These are phyloP conservation scores for Phalanger gymnotis DNA, from an alignment of 2,797 vertebrate genomes.

Conservation along the genomic window DNA sequence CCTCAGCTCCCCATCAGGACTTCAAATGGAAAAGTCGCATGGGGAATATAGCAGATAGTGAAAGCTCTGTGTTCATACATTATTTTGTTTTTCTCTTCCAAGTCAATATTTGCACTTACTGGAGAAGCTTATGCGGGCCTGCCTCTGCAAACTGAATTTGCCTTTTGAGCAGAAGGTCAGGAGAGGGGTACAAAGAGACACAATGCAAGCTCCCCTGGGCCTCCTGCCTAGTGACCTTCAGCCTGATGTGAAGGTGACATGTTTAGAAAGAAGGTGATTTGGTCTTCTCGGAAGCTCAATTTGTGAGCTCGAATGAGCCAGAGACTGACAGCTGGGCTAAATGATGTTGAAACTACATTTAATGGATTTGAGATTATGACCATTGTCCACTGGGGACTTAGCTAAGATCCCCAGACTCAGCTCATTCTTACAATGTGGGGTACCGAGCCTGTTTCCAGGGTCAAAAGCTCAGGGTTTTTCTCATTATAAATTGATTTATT, in stretches of 20 bases:
- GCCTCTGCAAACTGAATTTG: slow-evolving; percentile 57
- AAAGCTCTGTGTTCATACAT: slow-evolving; percentile 66
- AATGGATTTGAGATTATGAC: slow-evolving; percentile 67
- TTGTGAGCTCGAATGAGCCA: slow-evolving; percentile 58
- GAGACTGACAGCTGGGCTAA: slow-evolving; percentile 66
- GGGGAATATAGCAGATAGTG: slow-evolving; percentile 73
- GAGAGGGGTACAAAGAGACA: slow-evolving; percentile 30
- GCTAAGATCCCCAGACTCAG: slow-evolving; percentile 45
- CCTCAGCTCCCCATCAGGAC: background rate
- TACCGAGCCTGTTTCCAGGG: slow-evolving; percentile 48
- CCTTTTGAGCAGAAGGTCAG: slow-evolving; percentile 64
- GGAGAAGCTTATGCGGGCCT: slow-evolving; percentile 53
- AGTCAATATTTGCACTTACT: slow-evolving; percentile 78
- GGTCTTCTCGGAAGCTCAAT: slow-evolving; percentile 66
- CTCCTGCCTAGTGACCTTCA: slow-evolving; percentile 68
- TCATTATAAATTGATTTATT: slow-evolving; percentile 37
- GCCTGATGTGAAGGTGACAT: slow-evolving; percentile 42
- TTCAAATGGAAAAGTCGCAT: slow-evolving; percentile 68
- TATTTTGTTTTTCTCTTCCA: slow-evolving; percentile 74
- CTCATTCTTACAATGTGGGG: background rate
- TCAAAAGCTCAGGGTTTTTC: slow-evolving; percentile 33
- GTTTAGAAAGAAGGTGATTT: slow-evolving; percentile 63
- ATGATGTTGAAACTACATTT: slow-evolving; percentile 59
- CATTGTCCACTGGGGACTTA: slow-evolving; percentile 60
- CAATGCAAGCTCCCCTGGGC: slow-evolving; percentile 31